Evolutionary conservation across 2,888 invertebrate genomes (phyloP).

Genomic region (Oeneis ivallda): DNA sequence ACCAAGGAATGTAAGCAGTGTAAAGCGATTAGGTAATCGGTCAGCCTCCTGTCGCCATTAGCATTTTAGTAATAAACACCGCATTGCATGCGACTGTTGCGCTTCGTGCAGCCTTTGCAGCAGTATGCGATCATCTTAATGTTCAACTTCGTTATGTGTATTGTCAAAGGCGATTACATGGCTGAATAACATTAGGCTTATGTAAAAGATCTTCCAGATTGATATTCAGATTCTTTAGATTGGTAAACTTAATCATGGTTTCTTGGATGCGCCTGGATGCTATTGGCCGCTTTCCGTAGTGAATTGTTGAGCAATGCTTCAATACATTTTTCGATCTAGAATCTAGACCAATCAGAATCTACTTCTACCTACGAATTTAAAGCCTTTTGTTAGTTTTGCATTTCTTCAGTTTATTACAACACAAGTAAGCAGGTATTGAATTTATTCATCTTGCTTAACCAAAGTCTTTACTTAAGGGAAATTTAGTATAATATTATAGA

Average conservation of each 20-base stretch:
- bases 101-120: not conserved
- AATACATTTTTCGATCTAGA: not conserved
- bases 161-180: conserved; percentile 39
- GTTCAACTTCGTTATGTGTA: conserved; percentile 39
- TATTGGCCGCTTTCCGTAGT: not conserved
- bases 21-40: too few relatives aligned
- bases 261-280: not conserved
- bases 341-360: not conserved
- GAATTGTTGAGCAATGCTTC: not conserved
- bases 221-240: conserved; percentile 12
- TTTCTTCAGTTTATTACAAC: too few relatives aligned
- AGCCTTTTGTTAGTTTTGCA: too few relatives aligned
- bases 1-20: too few relatives aligned
- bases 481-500: too few relatives aligned
- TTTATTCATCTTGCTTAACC: too few relatives aligned
- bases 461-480: too few relatives aligned
- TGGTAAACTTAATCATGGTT: conserved; percentile 8
- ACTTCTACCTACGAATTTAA: not conserved
- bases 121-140: not conserved
- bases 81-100: too few relatives aligned
- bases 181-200: conserved; percentile 7
- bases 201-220: conserved; percentile 1
- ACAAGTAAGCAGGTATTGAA: too few relatives aligned
- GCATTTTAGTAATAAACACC: too few relatives aligned
- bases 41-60: too few relatives aligned